Evolutionary conservation across 2,797 vertebrate genomes (phyloP).

Genomic region (Sciurus carolinensis): DNA sequence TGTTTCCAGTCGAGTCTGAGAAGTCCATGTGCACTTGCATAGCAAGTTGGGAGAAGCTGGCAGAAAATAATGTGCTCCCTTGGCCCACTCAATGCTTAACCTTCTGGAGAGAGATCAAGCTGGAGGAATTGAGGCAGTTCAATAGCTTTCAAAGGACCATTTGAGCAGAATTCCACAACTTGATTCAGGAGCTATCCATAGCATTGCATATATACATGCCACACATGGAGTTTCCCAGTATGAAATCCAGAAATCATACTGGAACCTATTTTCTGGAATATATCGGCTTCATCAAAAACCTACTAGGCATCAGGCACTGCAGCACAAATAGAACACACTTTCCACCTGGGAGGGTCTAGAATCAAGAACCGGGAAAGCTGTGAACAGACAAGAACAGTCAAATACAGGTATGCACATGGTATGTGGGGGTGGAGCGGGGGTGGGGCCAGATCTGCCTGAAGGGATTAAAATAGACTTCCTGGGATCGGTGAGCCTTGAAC

Average conservation of each 20-base stretch:
- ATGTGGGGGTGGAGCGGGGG: accelerated
- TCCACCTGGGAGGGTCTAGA: not conserved
- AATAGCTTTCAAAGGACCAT: not conserved
- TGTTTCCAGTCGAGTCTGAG: not conserved
- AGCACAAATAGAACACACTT: not conserved
- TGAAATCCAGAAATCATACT: not conserved
- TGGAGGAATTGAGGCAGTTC: not conserved
- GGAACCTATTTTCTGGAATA: not conserved
- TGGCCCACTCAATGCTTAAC: not conserved
- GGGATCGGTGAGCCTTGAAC: not conserved
- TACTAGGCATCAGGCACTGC: not conserved
- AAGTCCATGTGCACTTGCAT: too few species aligned
- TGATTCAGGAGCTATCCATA: not conserved
- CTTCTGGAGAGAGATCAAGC: not conserved
- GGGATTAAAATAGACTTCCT: not conserved
- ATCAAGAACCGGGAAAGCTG: not conserved
- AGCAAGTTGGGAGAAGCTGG: not conserved
- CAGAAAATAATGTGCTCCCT: accelerated
- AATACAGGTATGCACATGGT: too few species aligned
- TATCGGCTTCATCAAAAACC: not conserved
- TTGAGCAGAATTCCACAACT: not conserved
- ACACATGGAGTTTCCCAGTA: not conserved
- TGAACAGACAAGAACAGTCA: not conserved
- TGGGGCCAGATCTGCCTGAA: not conserved
- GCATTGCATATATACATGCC: too few species aligned